These are phyloP conservation scores for Neomonachus schauinslandi DNA, from an alignment of 2,113 vertebrate genomes.

Conservation along the genomic window DNA sequence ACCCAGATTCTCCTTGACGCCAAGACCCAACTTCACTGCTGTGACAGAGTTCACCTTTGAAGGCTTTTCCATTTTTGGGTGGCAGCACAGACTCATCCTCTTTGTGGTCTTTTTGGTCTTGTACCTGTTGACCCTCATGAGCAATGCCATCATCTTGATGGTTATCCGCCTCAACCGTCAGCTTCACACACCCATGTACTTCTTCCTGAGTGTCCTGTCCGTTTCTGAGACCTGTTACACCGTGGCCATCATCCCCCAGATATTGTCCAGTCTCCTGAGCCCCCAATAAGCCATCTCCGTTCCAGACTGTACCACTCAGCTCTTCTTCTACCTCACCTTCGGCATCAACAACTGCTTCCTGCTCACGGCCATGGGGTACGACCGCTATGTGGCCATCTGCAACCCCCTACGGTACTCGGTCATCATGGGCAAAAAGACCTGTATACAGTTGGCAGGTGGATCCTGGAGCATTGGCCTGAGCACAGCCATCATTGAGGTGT, in stretches of 20 bases:
- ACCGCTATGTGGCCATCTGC: slow-evolving; percentile 55
- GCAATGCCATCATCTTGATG: slow-evolving; percentile 50
- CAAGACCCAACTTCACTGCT: slow-evolving; percentile 17
- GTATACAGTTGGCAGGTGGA: background rate
- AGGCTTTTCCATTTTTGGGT: slow-evolving; percentile 40
- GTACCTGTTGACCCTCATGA: slow-evolving; percentile 42
- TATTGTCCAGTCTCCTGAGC: slow-evolving; percentile 41
- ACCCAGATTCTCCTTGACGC: background rate
- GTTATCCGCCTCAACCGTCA: background rate
- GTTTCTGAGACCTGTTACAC: slow-evolving; percentile 47
- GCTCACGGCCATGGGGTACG: slow-evolving; percentile 53
- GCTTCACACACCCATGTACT: slow-evolving; percentile 58
- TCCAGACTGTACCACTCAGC: slow-evolving; percentile 2
- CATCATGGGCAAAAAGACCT: slow-evolving; percentile 37
- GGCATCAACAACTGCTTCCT: slow-evolving; percentile 67
- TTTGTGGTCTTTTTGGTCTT: slow-evolving; percentile 52
- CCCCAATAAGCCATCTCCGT: background rate
- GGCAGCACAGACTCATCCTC: background rate
- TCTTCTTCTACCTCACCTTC: slow-evolving; percentile 63
- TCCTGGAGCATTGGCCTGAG: background rate
- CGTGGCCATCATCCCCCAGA: background rate
- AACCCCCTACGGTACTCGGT: background rate
- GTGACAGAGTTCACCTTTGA: slow-evolving; percentile 58
- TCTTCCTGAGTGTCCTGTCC: slow-evolving; percentile 50
- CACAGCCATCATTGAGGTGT: slow-evolving; percentile 39